Base-by-base conservation (phyloP, 2,888 invertebrate genomes). In the Volucella inanis region DNA sequence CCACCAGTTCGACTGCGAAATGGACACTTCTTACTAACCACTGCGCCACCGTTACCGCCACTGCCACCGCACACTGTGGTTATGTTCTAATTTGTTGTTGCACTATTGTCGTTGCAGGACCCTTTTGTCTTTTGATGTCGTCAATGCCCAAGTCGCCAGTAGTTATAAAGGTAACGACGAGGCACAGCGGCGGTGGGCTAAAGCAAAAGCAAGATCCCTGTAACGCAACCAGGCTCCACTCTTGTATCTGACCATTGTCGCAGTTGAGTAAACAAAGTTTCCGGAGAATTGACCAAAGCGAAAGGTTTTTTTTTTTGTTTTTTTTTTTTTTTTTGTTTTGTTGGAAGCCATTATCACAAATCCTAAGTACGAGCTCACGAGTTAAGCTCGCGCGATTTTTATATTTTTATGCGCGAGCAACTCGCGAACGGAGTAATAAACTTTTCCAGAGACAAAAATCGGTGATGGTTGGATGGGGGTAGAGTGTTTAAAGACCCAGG, bases 51-150 rank as follows among this genome's bases (percentile, higher is more conserved):
- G 18, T 22, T 22, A 31, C 31, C 31, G 31, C 31, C 31, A 31
- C 31, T 31, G 80, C 39, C 41, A 22, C 11, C 18, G 71, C 71
- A 59, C 61, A 68, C 62, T 74, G 76, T 72, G 75, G 65, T 55
- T 77, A 74, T 82, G 86, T 86, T 86, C 86, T 86, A 86, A 86
- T 86, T 86, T 86, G 82, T 86, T 86, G 86, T 86, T 86, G 86
- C 72, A 77, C 64, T 75, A 49, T 45, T 55, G 72, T 50, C 61
- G 47, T 45, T 31, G 79, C 62, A 61, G 79, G 70, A 85, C 85
- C 85, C 85, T 85, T 85, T 85, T 85, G 75, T 84, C 64, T 84
- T 83, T 84, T 80, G 70, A 71, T 54, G 54, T 80, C 38, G 61
- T 45, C 55, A 18, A 39, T n/a, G 47, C 47, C 14, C 38, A 39